phyloP scores from a whole-genome alignment of 1,140 invertebrate species.

The Drusus annulatus region DNA sequence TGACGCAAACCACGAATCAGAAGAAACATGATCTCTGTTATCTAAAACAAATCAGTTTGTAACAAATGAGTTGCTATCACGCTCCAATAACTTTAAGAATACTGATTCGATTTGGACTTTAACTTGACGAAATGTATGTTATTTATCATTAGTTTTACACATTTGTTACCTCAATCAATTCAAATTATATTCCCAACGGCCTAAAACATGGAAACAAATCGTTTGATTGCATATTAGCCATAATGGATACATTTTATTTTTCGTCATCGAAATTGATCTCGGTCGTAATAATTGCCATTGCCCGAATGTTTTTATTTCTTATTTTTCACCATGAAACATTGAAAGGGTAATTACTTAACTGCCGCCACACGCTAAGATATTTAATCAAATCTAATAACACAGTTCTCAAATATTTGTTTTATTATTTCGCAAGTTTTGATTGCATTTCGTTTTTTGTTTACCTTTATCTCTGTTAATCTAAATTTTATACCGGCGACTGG shows the following conservation, averaged over 20 bases:
- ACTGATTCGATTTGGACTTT: not conserved
- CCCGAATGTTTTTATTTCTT: not conserved
- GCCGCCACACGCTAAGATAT: not conserved
- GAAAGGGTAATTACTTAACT: not conserved
- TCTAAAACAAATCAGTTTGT: not conserved
- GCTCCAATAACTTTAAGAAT: slow-evolving; percentile 21
- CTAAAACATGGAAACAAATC: not conserved
- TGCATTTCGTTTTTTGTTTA: not conserved
- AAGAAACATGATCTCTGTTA: not conserved
- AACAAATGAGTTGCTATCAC: not conserved
- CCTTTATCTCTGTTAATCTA: too few relatives aligned
- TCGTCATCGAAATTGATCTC: not conserved
- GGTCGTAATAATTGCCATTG: not conserved
- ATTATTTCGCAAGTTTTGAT: not conserved
- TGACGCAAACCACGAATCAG: too few relatives aligned
- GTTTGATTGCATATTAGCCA: not conserved
- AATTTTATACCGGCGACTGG: too few relatives aligned
- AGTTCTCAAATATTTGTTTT: slow-evolving; percentile 8
- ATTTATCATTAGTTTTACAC: not conserved
- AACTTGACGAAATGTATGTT: not conserved
- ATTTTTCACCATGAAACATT: slow-evolving; percentile 3
- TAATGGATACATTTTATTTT: not conserved
- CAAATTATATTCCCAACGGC: not conserved
- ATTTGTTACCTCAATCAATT: too few relatives aligned
- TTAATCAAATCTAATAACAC: slow-evolving; percentile 4